Evolutionary conservation across 2,113 vertebrate species (phyloP).

Genomic region (Oenanthe oenanthe): DNA sequence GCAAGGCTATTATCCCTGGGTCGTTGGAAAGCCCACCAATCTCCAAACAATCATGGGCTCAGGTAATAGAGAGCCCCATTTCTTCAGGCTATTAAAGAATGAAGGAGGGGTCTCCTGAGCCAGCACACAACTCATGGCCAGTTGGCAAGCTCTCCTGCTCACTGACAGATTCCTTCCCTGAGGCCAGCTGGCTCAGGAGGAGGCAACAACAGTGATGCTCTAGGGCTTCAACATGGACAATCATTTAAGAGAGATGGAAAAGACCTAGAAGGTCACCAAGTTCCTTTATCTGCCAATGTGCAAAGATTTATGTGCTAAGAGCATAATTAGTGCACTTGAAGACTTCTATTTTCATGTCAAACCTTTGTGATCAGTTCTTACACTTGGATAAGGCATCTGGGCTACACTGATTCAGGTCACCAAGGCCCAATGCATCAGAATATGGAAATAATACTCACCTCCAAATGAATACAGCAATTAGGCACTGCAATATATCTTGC

Average conservation of each 20-base stretch:
- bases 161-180: conserved; percentile 42
- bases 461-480: not conserved
- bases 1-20: conserved; percentile 28
- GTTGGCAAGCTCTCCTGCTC: not conserved
- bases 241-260: not conserved
- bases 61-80: conserved; percentile 11
- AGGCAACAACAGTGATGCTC: conserved; percentile 3
- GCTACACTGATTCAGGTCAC: not conserved
- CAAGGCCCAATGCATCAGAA: not conserved
- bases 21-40: not conserved
- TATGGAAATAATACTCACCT: not conserved
- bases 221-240: conserved; percentile 21
- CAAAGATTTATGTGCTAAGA: not conserved
- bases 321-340: not conserved
- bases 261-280: conserved; percentile 30
- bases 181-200: conserved; percentile 35
- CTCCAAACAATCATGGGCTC: conserved; percentile 9
- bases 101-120: conserved; percentile 38
- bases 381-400: not conserved
- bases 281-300: conserved; percentile 24
- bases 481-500: not conserved
- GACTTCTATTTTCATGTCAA: not conserved
- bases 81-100: conserved; percentile 16
- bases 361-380: not conserved
- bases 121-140: conserved; percentile 53